Evolutionary conservation across 2,888 invertebrate species (phyloP).

Genomic region (Diarsia rubi): DNA sequence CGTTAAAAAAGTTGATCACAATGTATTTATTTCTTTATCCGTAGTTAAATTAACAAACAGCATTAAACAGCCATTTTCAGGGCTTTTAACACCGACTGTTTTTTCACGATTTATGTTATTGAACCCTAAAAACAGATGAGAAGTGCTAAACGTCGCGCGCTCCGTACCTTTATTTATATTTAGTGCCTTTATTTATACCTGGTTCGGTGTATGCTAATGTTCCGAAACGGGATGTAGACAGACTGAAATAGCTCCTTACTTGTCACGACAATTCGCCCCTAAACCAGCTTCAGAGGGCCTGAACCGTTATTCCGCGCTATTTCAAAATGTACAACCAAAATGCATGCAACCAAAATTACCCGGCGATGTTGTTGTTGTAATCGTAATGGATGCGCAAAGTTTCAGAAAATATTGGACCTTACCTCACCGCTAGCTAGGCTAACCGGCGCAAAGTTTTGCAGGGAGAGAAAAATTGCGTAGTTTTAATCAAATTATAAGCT

Average conservation of each 20-base stretch:
- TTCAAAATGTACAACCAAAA: constrained; percentile 31
- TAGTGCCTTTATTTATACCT: constrained; percentile 72
- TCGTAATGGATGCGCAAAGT: constrained; percentile 59
- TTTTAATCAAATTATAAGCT: constrained; percentile 67
- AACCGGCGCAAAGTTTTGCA: constrained; percentile 55
- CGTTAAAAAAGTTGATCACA: constrained; percentile 55
- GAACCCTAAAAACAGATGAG: constrained; percentile 68
- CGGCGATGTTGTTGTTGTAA: constrained; percentile 52
- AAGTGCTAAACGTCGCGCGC: constrained; percentile 63
- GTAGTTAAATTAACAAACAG: constrained; percentile 52
- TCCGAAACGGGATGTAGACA: constrained; percentile 74
- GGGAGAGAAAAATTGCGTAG: constrained; percentile 60
- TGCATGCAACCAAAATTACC: constrained; percentile 17
- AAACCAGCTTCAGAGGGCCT: constrained; percentile 65
- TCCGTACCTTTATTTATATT: constrained; percentile 68
- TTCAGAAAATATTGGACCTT: constrained; percentile 48
- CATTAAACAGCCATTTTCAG: constrained; percentile 54
- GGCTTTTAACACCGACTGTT: constrained; percentile 52
- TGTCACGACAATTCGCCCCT: constrained; percentile 77
- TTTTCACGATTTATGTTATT: constrained; percentile 66
- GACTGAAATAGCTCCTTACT: constrained; percentile 75
- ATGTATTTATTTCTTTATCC: constrained; percentile 54
- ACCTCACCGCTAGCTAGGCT: constrained; percentile 38
- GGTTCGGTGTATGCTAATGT: constrained; percentile 71
- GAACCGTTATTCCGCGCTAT: constrained; percentile 52